Percentiles rank a stretch among this genome's conserved stretches.
These are phyloP conservation scores for Metellina segmentata DNA, from an alignment of 2,888 invertebrate species.

Conservation along the genomic window DNA sequence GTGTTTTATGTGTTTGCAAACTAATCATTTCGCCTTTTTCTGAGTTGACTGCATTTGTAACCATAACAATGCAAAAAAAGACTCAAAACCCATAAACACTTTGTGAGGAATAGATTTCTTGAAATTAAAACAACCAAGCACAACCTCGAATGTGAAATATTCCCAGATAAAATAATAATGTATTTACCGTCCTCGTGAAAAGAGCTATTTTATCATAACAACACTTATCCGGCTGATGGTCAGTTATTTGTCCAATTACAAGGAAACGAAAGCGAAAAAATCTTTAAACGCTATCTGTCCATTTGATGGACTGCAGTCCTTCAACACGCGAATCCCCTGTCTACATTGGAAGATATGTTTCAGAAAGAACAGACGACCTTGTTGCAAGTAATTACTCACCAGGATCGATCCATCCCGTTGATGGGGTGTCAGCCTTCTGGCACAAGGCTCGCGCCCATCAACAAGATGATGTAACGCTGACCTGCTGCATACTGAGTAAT, in stretches of 20 bases:
- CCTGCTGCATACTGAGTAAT: conserved; percentile 56
- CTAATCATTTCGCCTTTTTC: background rate
- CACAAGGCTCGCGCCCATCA: conserved; percentile 56
- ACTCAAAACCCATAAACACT: background rate
- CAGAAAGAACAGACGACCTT: conserved; percentile 58
- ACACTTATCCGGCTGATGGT: background rate
- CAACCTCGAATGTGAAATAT: too few relatives aligned
- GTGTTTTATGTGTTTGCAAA: background rate
- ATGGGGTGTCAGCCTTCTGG: conserved; percentile 67
- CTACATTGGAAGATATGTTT: conserved; percentile 51
- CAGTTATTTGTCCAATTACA: conserved; percentile 44
- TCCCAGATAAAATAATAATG: background rate
- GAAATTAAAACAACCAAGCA: background rate
- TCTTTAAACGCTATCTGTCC: conserved; percentile 49
- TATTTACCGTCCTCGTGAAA: background rate
- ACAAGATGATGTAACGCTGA: conserved; percentile 60
- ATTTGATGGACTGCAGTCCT: conserved; percentile 39
- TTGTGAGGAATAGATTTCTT: background rate
- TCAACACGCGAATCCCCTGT: conserved; percentile 38
- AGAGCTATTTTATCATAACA: background rate
- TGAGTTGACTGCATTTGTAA: background rate
- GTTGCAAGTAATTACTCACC: conserved; percentile 63
- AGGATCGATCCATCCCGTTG: conserved; percentile 58
- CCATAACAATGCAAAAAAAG: background rate
- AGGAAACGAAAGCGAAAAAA: conserved; percentile 9